A percentile compares a stretch with the other conserved stretches of the same genome.
These are phyloP conservation scores for Ommatoiulus sabulosus DNA, from an alignment of 2,888 invertebrate genomes.

Conservation along the genomic window DNA sequence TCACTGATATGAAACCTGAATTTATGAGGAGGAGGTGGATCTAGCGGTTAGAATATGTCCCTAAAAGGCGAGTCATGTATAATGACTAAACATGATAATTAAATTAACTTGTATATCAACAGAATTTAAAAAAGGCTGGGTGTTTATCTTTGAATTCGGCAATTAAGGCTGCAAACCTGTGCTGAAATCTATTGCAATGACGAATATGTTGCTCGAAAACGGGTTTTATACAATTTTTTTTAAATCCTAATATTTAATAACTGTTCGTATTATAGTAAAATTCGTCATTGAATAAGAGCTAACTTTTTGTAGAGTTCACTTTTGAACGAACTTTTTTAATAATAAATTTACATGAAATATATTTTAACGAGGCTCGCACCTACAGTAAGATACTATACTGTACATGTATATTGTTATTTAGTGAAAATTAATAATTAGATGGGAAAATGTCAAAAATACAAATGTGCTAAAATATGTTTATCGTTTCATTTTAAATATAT, in stretches of 20 bases:
- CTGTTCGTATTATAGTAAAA: neutral
- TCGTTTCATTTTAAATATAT: no score
- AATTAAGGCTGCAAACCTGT: neutral
- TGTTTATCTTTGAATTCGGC: neutral
- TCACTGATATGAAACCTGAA: slow-evolving; percentile 15
- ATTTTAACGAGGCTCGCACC: no score
- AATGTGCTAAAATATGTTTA: no score
- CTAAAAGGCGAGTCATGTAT: neutral
- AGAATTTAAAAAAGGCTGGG: neutral
- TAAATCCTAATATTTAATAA: neutral
- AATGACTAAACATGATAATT: neutral
- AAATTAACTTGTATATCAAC: neutral
- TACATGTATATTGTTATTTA: no score
- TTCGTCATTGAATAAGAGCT: neutral
- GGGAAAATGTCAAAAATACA: no score
- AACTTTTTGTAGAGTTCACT: no score
- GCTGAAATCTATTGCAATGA: neutral
- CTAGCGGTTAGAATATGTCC: neutral
- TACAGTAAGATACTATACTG: no score
- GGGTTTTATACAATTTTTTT: neutral
- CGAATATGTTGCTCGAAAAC: neutral
- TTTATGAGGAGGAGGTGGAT: slow-evolving; percentile 11
- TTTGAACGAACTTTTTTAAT: no score
- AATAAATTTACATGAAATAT: no score
- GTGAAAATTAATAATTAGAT: no score